phyloP scores from a whole-genome alignment of 2,797 vertebrate genomes.

The Fistularia tabacaria region DNA sequence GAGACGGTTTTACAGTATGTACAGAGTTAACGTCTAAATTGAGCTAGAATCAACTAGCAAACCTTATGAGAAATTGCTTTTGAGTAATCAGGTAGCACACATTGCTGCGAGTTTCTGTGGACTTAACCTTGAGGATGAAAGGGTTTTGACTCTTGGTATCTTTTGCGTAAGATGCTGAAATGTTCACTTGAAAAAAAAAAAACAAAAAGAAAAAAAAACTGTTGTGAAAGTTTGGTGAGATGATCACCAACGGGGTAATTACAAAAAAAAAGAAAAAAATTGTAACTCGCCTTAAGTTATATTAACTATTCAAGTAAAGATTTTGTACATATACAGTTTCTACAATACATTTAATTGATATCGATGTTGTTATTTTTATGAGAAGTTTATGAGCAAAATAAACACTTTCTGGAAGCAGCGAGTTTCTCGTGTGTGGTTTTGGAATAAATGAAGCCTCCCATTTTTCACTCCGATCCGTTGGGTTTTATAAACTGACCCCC shows the following conservation, averaged over 20 bases:
- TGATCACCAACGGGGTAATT: conserved; percentile 66
- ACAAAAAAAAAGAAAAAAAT: conserved; percentile 60
- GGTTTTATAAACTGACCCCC: conserved; percentile 3
- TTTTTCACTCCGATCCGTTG: conserved; percentile 12
- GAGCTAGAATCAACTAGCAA: conserved; percentile 67
- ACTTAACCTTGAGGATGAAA: conserved; percentile 60
- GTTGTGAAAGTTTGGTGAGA: conserved; percentile 63
- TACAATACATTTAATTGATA: conserved; percentile 81
- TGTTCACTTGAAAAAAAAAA: conserved; percentile 60
- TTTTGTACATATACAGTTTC: conserved; percentile 81
- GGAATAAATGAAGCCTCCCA: background rate
- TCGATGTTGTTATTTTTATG: conserved; percentile 88
- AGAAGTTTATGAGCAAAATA: conserved; percentile 83
- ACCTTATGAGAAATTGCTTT: conserved; percentile 71
- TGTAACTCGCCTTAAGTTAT: conserved; percentile 83
- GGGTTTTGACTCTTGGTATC: conserved; percentile 45
- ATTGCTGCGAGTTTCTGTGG: conserved; percentile 77
- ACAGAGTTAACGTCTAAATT: conserved; percentile 64
- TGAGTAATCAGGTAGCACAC: conserved; percentile 82
- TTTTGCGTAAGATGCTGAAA: conserved; percentile 58
- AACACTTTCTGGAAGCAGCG: conserved; percentile 74
- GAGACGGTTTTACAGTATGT: conserved; percentile 63
- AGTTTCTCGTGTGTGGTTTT: conserved; percentile 46
- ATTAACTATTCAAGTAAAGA: conserved; percentile 79
- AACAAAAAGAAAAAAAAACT: conserved; percentile 1